These are phyloP conservation scores for Eledona agricola DNA, from an alignment of 2,888 invertebrate species.

Conservation along the genomic window DNA sequence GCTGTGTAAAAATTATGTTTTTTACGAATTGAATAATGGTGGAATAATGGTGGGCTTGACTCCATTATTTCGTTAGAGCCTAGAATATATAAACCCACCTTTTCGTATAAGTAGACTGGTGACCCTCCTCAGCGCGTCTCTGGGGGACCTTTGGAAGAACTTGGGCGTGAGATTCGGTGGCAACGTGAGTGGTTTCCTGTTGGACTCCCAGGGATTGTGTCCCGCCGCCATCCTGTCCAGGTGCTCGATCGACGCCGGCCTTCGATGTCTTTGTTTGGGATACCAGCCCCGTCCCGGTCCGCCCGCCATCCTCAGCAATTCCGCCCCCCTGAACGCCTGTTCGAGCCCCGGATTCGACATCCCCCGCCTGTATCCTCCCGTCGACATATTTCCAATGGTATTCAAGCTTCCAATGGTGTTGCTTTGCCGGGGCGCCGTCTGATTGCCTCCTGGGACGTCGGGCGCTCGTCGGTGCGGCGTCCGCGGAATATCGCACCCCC, in stretches of 20 bases:
- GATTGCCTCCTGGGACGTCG: conserved; percentile 65
- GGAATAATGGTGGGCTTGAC: too few relatives aligned
- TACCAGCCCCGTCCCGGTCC: conserved; percentile 89
- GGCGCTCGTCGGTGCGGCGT: conserved; percentile 78
- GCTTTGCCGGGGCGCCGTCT: conserved; percentile 71
- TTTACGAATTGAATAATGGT: too few relatives aligned
- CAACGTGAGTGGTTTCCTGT: conserved; percentile 84
- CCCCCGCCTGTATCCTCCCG: conserved; percentile 50
- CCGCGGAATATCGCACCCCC: conserved; percentile 82
- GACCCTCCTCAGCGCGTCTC: conserved; percentile 86
- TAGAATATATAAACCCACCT: conserved; percentile 57
- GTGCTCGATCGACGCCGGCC: conserved; percentile 87
- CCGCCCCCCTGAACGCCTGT: conserved; percentile 75
- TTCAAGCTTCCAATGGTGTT: conserved; percentile 70
- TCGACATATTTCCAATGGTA: conserved; percentile 63
- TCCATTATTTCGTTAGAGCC: neutral
- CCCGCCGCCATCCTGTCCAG: conserved; percentile 75
- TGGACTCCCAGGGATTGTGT: conserved; percentile 66
- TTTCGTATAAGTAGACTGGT: conserved; percentile 82
- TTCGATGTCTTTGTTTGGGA: conserved; percentile 73
- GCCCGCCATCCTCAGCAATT: conserved; percentile 79
- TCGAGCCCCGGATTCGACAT: conserved; percentile 58
- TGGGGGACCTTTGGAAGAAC: conserved; percentile 88
- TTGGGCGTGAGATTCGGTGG: conserved; percentile 89
- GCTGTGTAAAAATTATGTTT: too few relatives aligned